Conservation (phyloP, 2,797 vertebrate species). For the Bradypodion pumilum region DNA sequence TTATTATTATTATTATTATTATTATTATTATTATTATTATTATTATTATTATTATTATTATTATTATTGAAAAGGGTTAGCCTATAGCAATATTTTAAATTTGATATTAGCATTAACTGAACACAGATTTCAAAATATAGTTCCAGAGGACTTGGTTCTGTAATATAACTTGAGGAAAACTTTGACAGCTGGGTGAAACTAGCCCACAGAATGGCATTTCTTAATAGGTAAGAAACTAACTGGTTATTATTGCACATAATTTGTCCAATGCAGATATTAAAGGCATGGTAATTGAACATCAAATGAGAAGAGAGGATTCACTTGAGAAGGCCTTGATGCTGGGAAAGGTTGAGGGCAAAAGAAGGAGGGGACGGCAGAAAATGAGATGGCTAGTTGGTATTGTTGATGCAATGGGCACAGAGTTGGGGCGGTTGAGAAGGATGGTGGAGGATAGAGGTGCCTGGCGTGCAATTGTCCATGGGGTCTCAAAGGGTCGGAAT, state of each 20-base stretch:
- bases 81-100: neutral
- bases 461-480: no score
- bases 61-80: neutral
- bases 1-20: neutral
- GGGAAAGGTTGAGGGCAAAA: no score
- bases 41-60: neutral
- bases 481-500: no score
- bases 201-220: conserved; percentile 19
- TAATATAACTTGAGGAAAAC: conserved; percentile 6
- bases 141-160: conserved; percentile 24
- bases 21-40: neutral
- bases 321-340: no score
- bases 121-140: neutral
- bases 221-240: conserved; percentile 14
- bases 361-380: no score
- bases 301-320: no score
- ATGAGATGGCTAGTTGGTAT: no score
- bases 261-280: neutral
- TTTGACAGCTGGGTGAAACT: neutral
- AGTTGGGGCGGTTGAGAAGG: no score
- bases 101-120: neutral
- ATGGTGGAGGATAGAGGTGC: no score
- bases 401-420: no score
- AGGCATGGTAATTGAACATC: no score
- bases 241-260: conserved; percentile 1